A percentile compares a stretch with the other conserved stretches of the same genome.
Evolutionary conservation across 2,797 vertebrate genomes (phyloP).

Genomic region (Mus spretus): DNA sequence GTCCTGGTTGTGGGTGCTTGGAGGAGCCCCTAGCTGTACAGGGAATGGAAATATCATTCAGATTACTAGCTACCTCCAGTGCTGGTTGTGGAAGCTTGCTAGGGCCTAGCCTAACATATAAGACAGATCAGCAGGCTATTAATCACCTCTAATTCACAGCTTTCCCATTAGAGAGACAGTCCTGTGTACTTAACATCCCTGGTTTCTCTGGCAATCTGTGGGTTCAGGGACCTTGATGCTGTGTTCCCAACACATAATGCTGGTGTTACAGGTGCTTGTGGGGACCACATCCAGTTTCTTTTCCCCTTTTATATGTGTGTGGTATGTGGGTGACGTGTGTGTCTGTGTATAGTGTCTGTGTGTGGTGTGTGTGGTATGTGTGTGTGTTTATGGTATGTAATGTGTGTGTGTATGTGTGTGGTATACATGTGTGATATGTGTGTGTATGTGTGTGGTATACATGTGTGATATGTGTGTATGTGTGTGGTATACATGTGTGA

Average conservation of each 20-base stretch:
- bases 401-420: no score
- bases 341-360: background rate
- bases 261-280: background rate
- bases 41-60: background rate
- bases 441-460: background rate
- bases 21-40: background rate
- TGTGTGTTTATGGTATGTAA: background rate
- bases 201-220: background rate
- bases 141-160: background rate
- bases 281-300: background rate
- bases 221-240: background rate
- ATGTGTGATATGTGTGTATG: no score
- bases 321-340: background rate
- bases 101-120: background rate
- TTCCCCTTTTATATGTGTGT: background rate
- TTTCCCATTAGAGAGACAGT: background rate
- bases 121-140: background rate
- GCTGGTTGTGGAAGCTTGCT: background rate
- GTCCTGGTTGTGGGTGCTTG: background rate
- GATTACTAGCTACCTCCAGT: background rate
- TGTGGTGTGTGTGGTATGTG: background rate
- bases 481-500: no score
- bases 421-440: background rate
- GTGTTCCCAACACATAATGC: background rate
- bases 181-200: background rate